Evolutionary conservation across 1,140 invertebrate genomes (phyloP).

Genomic region (Cotesia vestalis): DNA sequence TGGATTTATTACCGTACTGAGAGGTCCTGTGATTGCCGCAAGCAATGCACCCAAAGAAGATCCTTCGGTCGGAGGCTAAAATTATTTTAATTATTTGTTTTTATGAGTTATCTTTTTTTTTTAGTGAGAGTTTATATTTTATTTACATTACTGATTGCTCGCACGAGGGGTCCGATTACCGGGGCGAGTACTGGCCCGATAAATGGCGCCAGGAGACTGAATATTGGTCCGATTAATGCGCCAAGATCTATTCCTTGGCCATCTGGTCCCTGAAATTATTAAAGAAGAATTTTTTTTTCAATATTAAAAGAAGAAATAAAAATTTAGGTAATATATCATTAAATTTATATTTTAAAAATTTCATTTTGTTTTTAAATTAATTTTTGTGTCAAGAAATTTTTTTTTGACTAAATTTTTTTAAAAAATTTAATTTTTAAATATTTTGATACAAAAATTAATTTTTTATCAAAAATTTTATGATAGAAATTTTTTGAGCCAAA

Average conservation of each 20-base stretch:
- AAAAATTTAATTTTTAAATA: no score
- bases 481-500: no score
- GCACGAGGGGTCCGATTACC: slow-evolving; percentile 52
- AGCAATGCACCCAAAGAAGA: slow-evolving; percentile 48
- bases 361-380: no score
- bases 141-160: slow-evolving; percentile 55
- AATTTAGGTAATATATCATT: no score
- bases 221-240: slow-evolving; percentile 53
- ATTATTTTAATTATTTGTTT: slow-evolving; percentile 6
- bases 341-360: no score
- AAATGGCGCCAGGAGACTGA: slow-evolving; percentile 53
- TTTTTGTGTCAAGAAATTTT: no score
- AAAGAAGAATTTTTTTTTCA: slow-evolving; percentile 2
- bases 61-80: slow-evolving; percentile 49
- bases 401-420: no score
- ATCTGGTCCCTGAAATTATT: slow-evolving; percentile 49
- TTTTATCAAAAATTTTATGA: no score
- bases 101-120: neutral
- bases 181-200: slow-evolving; percentile 57
- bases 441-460: no score
- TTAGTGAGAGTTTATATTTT: neutral
- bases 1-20: slow-evolving; percentile 51
- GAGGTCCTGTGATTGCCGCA: slow-evolving; percentile 43
- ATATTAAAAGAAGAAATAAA: no score
- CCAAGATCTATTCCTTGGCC: slow-evolving; percentile 55